Evolutionary conservation across 2,797 vertebrate species (phyloP), one percentile per base, ranked within the genome.

Genomic region (Salmo trutta): DNA sequence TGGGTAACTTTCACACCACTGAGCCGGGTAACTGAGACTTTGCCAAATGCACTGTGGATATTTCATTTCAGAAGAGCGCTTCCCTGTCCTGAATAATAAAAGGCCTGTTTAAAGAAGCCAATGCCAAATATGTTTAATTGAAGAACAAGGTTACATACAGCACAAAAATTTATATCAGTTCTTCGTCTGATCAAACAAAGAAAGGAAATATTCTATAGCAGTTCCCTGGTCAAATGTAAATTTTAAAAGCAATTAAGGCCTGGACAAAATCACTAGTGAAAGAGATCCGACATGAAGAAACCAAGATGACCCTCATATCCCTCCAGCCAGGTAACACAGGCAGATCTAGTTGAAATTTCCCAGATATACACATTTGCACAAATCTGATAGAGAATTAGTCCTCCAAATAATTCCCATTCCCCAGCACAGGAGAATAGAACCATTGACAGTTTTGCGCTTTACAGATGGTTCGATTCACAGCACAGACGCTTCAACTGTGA

Each of bases 381-480:
- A 64, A 64, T 64, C 21, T 64, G 10, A 64, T 64, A 24, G 8
- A 27, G 24, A 24, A 24, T 64, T 10, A 24, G 59, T 64, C 59
- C 59, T 64, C n/a, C 12, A 64, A 29, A 73, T 54, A 54, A 73
- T 33, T 33, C 53, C 17, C 71, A 31, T 53, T 72, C 27, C n/a
- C 56, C 56, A 21, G 6, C 56, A 27, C 56, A 33, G 21, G 33
- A 64, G n/a, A 64, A 47, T 7, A 62, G 73, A 33, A 41, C 12
- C 29, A 24, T 5, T 19, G 17, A 33, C 17, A 41, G 56, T 74
- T 64, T 21, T 21, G 12, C 21, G 14, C 31, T 64, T n/a, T 64
- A 73, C 78, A 79, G 74, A 79, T 76, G 74, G 78, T 47, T 31
- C 21, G 12, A 47, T 75, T 52, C n/a, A 66, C 69, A 16, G 62